Evolutionary conservation across 2,797 vertebrate genomes (phyloP).

Genomic region (Cheirogaleus major): DNA sequence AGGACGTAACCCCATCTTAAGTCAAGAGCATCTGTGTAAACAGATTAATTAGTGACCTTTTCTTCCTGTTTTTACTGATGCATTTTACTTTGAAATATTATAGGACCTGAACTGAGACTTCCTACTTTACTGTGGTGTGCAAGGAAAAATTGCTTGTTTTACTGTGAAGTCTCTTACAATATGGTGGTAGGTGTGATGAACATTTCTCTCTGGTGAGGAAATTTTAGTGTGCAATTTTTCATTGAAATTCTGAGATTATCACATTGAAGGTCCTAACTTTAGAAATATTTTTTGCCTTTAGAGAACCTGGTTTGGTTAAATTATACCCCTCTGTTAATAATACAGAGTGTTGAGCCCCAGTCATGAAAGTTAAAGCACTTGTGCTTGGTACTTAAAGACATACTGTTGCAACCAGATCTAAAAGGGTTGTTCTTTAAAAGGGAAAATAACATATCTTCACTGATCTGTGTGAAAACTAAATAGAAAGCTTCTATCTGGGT

Average conservation of each 20-base stretch:
- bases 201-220: neutral
- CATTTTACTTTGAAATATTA: constrained; percentile 37
- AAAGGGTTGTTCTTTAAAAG: neutral
- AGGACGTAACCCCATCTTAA: neutral
- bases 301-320: neutral
- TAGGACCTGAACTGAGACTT: neutral
- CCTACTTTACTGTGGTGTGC: neutral
- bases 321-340: neutral
- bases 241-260: neutral
- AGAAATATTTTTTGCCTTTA: neutral
- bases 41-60: neutral
- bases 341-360: neutral
- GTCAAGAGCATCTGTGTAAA: neutral
- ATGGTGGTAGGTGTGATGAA: neutral
- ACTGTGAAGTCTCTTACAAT: neutral
- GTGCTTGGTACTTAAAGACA: neutral
- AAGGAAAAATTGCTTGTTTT: constrained; percentile 21
- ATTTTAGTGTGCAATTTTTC: constrained; percentile 25
- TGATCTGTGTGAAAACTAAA: neutral
- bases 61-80: neutral
- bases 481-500: neutral
- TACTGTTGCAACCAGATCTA: neutral
- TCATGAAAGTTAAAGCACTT: neutral
- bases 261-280: neutral
- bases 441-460: neutral